These are phyloP conservation scores for Microhierax caerulescens DNA, from an alignment of 2,797 vertebrate genomes.

Conservation along the genomic window DNA sequence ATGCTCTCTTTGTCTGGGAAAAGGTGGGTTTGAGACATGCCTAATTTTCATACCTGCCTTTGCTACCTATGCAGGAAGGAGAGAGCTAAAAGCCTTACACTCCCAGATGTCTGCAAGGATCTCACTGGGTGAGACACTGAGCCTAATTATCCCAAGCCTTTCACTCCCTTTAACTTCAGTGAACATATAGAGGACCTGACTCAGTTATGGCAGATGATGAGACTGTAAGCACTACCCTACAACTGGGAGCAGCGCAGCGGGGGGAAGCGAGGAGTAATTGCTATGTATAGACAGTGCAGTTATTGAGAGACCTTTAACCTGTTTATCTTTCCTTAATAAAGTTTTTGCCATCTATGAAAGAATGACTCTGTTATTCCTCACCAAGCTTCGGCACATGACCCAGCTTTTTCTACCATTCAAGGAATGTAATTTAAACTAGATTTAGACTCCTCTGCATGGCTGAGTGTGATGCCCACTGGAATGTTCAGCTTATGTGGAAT, in stretches of 20 bases:
- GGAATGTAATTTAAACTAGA: constrained; percentile 55
- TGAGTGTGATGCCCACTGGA: background rate
- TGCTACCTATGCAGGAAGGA: background rate
- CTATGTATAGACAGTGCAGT: background rate
- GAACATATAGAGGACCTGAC: background rate
- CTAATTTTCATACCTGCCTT: background rate
- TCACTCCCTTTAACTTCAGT: background rate
- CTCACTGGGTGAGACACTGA: background rate
- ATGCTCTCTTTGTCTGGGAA: background rate
- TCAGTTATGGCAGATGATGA: background rate
- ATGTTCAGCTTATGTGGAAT: constrained; percentile 26
- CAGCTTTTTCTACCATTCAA: constrained; percentile 51
- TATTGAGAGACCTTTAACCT: constrained; percentile 10
- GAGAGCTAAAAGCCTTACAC: background rate
- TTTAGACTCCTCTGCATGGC: constrained; percentile 2
- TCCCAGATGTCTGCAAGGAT: background rate
- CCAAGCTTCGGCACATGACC: background rate
- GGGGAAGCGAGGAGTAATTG: background rate
- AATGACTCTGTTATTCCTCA: constrained; percentile 41
- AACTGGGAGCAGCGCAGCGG: background rate
- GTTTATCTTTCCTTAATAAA: constrained; percentile 39
- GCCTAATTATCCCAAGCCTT: background rate
- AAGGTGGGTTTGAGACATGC: background rate
- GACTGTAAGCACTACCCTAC: background rate
- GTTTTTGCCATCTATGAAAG: constrained; percentile 19